These are phyloP conservation scores for Elaphurus davidianus DNA, from an alignment of 2,113 vertebrate species.

Conservation along the genomic window DNA sequence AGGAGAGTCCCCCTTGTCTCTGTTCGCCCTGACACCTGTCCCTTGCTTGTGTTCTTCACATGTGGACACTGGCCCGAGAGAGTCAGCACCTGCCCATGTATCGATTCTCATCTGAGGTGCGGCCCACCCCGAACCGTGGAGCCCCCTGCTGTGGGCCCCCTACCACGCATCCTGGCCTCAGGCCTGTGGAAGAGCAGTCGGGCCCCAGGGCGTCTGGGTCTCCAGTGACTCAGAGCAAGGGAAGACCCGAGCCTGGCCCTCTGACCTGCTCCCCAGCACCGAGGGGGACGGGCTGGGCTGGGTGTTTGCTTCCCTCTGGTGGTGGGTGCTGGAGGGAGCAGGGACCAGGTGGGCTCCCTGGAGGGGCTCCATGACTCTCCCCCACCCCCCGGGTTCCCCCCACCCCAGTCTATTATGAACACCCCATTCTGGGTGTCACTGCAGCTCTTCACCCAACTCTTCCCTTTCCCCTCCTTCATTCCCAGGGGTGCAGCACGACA, in stretches of 20 bases:
- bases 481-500: neutral
- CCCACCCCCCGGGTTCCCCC: neutral
- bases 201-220: neutral
- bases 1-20: neutral
- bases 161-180: neutral
- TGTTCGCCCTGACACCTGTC: neutral
- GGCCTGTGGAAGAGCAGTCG: accelerated
- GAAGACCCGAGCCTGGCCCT: neutral
- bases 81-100: neutral
- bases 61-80: neutral
- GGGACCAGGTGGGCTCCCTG: neutral
- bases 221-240: too few species aligned
- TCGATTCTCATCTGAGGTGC: neutral
- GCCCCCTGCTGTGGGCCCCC: neutral
- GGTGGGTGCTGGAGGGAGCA: neutral
- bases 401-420: neutral
- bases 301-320: neutral
- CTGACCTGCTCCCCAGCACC: too few species aligned
- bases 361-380: neutral
- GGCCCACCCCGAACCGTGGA: neutral
- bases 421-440: neutral
- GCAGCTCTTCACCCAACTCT: neutral
- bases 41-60: neutral
- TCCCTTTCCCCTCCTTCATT: constrained; percentile 65
- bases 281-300: neutral